Evolutionary conservation across 2,797 vertebrate species (phyloP).

Genomic region (Dermochelys coriacea): DNA sequence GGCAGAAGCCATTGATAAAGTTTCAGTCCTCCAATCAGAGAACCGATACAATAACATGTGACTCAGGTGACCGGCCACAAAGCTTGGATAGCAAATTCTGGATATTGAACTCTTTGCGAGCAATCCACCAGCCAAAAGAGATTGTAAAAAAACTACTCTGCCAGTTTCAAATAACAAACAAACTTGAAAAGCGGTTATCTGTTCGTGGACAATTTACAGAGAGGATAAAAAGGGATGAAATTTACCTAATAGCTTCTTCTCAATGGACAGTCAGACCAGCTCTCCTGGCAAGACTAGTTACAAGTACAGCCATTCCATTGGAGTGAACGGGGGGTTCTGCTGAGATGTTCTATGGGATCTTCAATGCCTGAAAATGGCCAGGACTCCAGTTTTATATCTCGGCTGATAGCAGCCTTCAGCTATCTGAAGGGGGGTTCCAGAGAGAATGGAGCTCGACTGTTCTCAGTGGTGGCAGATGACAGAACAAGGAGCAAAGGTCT

Average conservation of each 20-base stretch:
- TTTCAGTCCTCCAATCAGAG: background rate
- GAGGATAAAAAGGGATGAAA: background rate
- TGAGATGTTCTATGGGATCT: background rate
- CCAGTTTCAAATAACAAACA: background rate
- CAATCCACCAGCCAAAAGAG: background rate
- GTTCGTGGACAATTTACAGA: background rate
- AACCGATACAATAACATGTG: background rate
- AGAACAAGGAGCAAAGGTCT: no score
- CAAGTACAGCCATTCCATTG: background rate
- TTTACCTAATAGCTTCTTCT: background rate
- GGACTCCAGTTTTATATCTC: fast-evolving
- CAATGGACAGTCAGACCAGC: background rate
- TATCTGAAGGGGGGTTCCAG: no score
- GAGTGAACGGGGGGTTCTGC: fast-evolving
- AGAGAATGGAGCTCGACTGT: no score
- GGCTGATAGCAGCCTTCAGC: background rate
- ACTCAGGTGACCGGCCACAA: background rate
- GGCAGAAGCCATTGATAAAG: background rate
- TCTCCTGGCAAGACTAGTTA: background rate
- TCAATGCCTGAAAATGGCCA: fast-evolving
- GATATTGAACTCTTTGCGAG: background rate
- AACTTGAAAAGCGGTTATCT: background rate
- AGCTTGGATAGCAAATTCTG: background rate
- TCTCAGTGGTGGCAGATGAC: no score
- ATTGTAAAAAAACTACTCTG: background rate